phyloP scores from a whole-genome alignment of 2,797 vertebrate species.

The Myotis myotis region DNA sequence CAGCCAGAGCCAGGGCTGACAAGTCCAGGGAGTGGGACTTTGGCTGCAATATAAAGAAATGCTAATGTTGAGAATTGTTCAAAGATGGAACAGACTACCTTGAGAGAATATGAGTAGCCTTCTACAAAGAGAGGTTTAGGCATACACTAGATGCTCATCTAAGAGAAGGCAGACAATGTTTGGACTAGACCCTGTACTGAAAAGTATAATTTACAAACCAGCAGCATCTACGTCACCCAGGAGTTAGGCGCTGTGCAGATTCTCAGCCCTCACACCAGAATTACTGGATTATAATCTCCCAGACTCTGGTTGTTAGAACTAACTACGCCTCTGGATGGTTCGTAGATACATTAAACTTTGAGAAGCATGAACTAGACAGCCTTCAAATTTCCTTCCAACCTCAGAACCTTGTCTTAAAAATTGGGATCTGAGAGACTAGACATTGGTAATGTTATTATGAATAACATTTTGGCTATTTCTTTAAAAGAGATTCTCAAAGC shows the following conservation, averaged over 20 bases:
- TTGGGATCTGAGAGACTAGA: neutral
- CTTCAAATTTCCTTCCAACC: slow-evolving; percentile 20
- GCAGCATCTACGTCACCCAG: neutral
- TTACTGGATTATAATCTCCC: neutral
- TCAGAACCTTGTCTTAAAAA: slow-evolving; percentile 19
- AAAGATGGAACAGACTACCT: neutral
- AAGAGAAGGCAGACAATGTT: neutral
- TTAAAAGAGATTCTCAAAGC: slow-evolving; percentile 18
- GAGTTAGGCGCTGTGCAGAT: neutral
- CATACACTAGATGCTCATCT: neutral
- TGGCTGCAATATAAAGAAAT: neutral
- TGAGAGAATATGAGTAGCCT: neutral
- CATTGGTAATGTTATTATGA: neutral
- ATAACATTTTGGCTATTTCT: neutral
- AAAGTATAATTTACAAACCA: neutral
- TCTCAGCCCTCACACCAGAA: neutral
- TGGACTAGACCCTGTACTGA: neutral
- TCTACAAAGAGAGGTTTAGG: neutral
- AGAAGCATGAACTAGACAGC: neutral
- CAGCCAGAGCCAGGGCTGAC: neutral
- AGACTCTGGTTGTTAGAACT: neutral
- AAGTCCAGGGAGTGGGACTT: neutral
- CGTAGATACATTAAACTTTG: neutral
- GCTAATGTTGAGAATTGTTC: neutral
- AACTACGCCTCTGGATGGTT: neutral